Percentiles rank a stretch among this genome's conserved stretches.
Conservation (phyloP, 1,140 invertebrate species). For the Pomacea maculata region DNA sequence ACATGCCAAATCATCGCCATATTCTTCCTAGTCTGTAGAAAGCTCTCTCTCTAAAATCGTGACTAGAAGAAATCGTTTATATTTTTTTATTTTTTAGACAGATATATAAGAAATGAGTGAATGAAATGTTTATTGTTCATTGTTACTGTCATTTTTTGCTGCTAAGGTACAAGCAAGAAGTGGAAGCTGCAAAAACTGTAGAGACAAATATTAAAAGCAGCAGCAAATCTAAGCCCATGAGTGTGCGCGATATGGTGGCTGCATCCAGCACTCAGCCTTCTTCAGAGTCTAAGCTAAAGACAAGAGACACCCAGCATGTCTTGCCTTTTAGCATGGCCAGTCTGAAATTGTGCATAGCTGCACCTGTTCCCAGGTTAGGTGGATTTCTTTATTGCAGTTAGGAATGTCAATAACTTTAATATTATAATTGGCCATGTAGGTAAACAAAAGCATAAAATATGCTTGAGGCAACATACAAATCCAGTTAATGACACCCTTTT, state of each 20-base stretch:
- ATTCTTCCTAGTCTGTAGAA: too few species aligned
- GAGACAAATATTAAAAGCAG: background rate
- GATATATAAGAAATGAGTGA: too few species aligned
- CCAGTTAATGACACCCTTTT: too few species aligned
- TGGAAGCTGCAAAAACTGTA: constrained; percentile 15
- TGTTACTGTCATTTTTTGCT: constrained; percentile 15
- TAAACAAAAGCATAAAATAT: background rate
- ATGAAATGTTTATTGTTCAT: background rate
- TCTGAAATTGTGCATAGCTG: background rate
- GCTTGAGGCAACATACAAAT: background rate
- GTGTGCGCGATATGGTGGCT: constrained; percentile 20
- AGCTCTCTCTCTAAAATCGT: too few species aligned
- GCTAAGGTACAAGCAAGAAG: constrained; percentile 20
- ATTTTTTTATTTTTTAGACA: too few species aligned
- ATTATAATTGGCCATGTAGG: background rate
- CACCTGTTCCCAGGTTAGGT: background rate
- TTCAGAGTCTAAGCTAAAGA: background rate
- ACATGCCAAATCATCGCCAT: too few species aligned
- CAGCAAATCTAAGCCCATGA: constrained; percentile 3
- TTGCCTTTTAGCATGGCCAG: background rate
- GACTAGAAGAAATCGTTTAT: too few species aligned
- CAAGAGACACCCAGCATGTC: background rate
- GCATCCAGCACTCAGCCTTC: constrained; percentile 19
- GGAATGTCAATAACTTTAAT: background rate
- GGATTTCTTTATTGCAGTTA: background rate